phyloP scores from a whole-genome alignment of 2,888 invertebrate genomes.

The Bombyx huttoni region DNA sequence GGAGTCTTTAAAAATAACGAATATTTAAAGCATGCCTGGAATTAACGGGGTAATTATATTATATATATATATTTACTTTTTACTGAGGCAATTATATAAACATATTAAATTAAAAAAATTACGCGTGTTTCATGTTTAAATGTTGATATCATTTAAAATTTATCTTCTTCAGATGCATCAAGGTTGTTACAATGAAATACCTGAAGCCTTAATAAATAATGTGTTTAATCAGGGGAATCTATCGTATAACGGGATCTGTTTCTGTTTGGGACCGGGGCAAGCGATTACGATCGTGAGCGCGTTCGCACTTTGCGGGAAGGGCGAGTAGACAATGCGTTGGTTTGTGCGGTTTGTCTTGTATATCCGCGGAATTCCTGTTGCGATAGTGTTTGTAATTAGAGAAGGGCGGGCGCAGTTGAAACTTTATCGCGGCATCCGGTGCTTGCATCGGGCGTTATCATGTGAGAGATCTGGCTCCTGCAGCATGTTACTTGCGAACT shows the following conservation, averaged over 20 bases:
- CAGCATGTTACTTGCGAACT: slow-evolving; percentile 10
- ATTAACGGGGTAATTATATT: too few species aligned
- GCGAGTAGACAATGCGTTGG: slow-evolving; percentile 41
- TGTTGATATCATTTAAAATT: too few species aligned
- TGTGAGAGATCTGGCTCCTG: slow-evolving; percentile 51
- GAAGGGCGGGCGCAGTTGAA: slow-evolving; percentile 29
- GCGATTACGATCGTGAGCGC: slow-evolving; percentile 38
- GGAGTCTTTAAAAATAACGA: too few species aligned
- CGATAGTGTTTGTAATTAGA: slow-evolving; percentile 57
- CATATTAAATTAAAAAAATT: too few species aligned
- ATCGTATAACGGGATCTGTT: slow-evolving; percentile 5
- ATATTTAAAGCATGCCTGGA: too few species aligned
- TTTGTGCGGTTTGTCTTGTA: slow-evolving; percentile 18
- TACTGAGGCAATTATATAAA: too few species aligned
- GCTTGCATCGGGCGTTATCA: slow-evolving; percentile 36
- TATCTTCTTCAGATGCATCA: neutral
- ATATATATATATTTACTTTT: too few species aligned
- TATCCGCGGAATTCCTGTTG: slow-evolving; percentile 40
- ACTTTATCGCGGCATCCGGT: slow-evolving; percentile 47
- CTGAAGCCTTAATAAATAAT: neutral
- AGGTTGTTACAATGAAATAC: neutral
- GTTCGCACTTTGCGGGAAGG: slow-evolving; percentile 38
- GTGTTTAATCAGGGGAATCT: slow-evolving; percentile 3
- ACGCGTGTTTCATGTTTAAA: too few species aligned
- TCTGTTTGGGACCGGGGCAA: slow-evolving; percentile 21